These are phyloP conservation scores for Bettongia penicillata DNA, from an alignment of 2,113 vertebrate genomes.

Conservation along the genomic window DNA sequence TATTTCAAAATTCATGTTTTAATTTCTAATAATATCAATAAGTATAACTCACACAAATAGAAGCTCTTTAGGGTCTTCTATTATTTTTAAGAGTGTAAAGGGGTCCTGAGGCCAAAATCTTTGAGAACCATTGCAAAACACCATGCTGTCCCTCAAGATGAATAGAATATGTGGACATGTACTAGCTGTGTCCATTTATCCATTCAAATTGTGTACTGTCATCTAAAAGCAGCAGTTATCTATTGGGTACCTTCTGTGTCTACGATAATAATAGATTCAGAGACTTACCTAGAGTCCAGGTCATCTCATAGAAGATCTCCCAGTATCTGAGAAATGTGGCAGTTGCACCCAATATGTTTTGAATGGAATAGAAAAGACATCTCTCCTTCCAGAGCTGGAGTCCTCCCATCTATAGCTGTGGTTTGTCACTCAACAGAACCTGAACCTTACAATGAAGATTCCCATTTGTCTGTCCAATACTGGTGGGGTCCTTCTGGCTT, in stretches of 20 bases:
- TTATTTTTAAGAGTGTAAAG: not conserved
- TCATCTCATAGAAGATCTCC: conserved; percentile 5
- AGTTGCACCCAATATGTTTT: not conserved
- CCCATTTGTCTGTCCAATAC: not conserved
- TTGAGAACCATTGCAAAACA: not conserved
- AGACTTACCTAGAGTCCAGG: conserved; percentile 1
- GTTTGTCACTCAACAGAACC: conserved; percentile 17
- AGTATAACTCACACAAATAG: not conserved
- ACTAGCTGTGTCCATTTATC: not conserved
- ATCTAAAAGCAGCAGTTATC: not conserved
- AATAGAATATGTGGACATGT: not conserved
- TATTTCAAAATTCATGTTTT: not conserved
- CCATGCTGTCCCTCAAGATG: not conserved
- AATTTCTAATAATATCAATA: not conserved
- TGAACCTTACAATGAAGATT: not conserved
- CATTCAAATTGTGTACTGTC: not conserved
- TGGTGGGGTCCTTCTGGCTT: not conserved
- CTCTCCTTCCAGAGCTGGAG: conserved; percentile 2
- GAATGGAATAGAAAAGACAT: not conserved
- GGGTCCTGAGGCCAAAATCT: not conserved
- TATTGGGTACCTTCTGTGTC: not conserved
- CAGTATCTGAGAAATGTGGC: not conserved
- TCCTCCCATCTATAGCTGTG: not conserved
- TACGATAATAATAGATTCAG: not conserved
- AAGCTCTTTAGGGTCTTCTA: not conserved